These are phyloP conservation scores for Nothoprocta pentlandii DNA, from an alignment of 2,113 vertebrate genomes.

Conservation along the genomic window DNA sequence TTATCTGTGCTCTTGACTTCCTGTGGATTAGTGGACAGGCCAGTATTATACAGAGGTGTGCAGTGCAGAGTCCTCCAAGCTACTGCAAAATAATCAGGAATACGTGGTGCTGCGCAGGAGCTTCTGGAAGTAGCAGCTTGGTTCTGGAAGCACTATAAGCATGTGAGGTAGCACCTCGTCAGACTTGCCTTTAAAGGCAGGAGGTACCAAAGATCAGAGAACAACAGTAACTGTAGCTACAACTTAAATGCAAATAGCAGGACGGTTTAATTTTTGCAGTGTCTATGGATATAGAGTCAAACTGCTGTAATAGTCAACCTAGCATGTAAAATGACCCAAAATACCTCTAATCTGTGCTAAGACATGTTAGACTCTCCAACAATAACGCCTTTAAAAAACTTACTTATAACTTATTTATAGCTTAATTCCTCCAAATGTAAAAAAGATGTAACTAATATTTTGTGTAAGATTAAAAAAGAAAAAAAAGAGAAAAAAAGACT, in stretches of 20 bases:
- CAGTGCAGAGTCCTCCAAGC: background rate
- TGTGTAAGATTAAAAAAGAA: background rate
- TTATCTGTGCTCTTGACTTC: background rate
- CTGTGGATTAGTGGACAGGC: background rate
- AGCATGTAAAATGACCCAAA: background rate
- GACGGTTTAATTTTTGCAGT: background rate
- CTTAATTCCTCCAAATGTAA: background rate
- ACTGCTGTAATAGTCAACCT: background rate
- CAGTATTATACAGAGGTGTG: background rate
- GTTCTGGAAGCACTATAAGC: background rate
- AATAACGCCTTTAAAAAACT: rapidly evolving
- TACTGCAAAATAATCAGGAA: background rate
- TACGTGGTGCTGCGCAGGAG: background rate
- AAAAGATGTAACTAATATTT: constrained; percentile 25
- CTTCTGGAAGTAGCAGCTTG: background rate
- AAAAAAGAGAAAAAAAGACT: background rate
- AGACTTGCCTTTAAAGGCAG: background rate
- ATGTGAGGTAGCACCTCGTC: background rate
- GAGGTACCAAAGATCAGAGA: background rate
- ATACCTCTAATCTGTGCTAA: background rate
- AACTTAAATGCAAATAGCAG: background rate
- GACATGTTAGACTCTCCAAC: background rate
- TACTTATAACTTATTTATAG: background rate
- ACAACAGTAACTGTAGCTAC: background rate
- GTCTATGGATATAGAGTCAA: background rate